Evolutionary conservation across 2,888 invertebrate genomes (phyloP), one percentile per base, ranked within the genome.

Genomic region (Piscicola geometra): DNA sequence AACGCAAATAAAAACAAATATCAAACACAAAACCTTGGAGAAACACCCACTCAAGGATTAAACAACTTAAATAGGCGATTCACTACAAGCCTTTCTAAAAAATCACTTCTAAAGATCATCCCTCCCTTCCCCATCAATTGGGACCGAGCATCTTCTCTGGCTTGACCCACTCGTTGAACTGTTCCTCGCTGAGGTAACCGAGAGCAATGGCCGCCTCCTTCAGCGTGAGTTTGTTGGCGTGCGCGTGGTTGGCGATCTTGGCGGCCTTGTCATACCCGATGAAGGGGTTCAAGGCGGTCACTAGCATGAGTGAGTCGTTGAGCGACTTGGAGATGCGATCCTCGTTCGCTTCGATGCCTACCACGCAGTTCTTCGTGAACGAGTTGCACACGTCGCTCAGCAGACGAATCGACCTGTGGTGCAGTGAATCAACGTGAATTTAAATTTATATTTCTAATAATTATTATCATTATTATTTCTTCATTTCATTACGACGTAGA

Each of bases 261-360:
- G 96, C 94, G n/a, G 96, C 92, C 79, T 88, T 97, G 85, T 99
- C 98, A 83, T 99, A 99, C 21, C 85, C 97, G 83, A 98, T 97
- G 85, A 97, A 93, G 0, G 95, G 94, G 87, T 98, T 98, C 78
- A 98, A 89, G 0, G 97, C 96, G 0, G 98, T 98, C 78, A 98
- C 98, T 83, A 98, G 87, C 98, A 99, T 98, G 78, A 98, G 89
- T 5, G 95, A 96, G 84, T 97, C 94, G 79, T 91, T 90, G 88
- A 97, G 89, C 75, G 95, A 90, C 87, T 92, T 91, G 18, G 88
- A 86, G 82, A 98, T 95, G 76, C 89, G 88, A 0, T 89, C 90
- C 68, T 86, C 78, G 80, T 88, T 87, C 12, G 87, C 85, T 69
- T 79, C 76, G 74, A 88, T 86, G 71, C 84, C 88, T 30, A 87